Conservation (phyloP, 2,888 invertebrate genomes). For the Caenorhabditis becei region DNA sequence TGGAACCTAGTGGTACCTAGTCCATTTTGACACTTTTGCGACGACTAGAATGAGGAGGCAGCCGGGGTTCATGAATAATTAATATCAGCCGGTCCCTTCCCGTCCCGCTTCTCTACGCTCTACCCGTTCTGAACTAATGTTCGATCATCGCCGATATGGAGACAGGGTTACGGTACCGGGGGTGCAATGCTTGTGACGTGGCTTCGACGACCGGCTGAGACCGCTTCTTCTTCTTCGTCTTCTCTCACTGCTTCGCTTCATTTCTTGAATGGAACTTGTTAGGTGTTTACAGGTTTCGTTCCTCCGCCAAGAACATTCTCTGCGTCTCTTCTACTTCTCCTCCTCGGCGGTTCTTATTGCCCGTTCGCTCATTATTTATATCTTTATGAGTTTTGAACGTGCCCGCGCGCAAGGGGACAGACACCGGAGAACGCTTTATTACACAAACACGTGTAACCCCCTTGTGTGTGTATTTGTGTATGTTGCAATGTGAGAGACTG, state of each 20-base stretch:
- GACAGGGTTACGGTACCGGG: neutral
- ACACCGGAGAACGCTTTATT: slow-evolving; percentile 53
- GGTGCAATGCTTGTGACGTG: slow-evolving; percentile 5
- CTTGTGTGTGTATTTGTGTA: slow-evolving; percentile 18
- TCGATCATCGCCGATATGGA: slow-evolving; percentile 3
- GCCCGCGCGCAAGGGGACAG: slow-evolving; percentile 13
- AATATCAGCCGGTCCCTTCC: slow-evolving; percentile 50
- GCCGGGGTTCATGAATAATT: slow-evolving; percentile 56
- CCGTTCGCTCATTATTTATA: slow-evolving; percentile 56
- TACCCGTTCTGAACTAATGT: slow-evolving; percentile 27
- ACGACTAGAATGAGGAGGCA: slow-evolving; percentile 40
- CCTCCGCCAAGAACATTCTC: slow-evolving; percentile 30
- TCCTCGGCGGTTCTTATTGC: slow-evolving; percentile 14
- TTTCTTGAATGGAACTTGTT: slow-evolving; percentile 54
- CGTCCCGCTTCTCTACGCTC: slow-evolving; percentile 24
- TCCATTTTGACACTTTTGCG: slow-evolving; percentile 30
- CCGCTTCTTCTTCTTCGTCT: slow-evolving; percentile 12
- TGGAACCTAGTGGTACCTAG: slow-evolving; percentile 9
- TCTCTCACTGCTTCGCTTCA: slow-evolving; percentile 9
- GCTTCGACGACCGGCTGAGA: too few species aligned
- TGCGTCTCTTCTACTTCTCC: slow-evolving; percentile 11
- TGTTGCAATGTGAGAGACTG: slow-evolving; percentile 26
- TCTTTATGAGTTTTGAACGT: slow-evolving; percentile 59
- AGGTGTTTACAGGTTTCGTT: slow-evolving; percentile 50
- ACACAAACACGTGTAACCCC: slow-evolving; percentile 57